A percentile compares a stretch with the other conserved stretches of the same genome.
These are phyloP conservation scores for Ormyrus labotus DNA, from an alignment of 2,888 invertebrate genomes.

Conservation along the genomic window DNA sequence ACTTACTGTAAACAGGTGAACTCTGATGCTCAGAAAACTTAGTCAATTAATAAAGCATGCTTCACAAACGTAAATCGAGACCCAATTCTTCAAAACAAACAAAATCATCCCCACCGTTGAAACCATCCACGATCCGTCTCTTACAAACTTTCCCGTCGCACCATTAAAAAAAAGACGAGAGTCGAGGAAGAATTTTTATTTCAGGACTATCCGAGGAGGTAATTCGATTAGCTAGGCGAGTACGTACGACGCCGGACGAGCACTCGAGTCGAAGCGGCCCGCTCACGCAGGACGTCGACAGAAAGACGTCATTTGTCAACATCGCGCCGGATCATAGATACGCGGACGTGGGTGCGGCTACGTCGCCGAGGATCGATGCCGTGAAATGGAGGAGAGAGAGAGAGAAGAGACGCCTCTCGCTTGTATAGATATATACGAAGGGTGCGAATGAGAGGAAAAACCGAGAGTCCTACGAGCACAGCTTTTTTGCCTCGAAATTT, in stretches of 20 bases:
- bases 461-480: too few relatives aligned
- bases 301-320: slow-evolving; percentile 52
- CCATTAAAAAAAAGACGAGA: neutral
- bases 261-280: slow-evolving; percentile 26
- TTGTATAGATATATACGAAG: too few relatives aligned
- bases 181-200: slow-evolving; percentile 4
- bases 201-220: slow-evolving; percentile 4
- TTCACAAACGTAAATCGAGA: too few relatives aligned
- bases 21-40: too few relatives aligned
- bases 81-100: too few relatives aligned
- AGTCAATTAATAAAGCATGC: too few relatives aligned
- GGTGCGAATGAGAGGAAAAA: too few relatives aligned
- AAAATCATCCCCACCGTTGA: too few relatives aligned
- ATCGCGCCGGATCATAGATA: slow-evolving; percentile 33
- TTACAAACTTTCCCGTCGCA: too few relatives aligned
- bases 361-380: slow-evolving; percentile 30
- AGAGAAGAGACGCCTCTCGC: neutral
- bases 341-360: slow-evolving; percentile 1
- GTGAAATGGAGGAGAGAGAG: neutral
- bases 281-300: neutral
- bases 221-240: slow-evolving; percentile 33
- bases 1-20: too few relatives aligned
- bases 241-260: neutral
- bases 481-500: slow-evolving; percentile 17
- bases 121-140: too few relatives aligned